Conservation (phyloP, 2,113 vertebrate genomes). For the Synchiropus splendidus region DNA sequence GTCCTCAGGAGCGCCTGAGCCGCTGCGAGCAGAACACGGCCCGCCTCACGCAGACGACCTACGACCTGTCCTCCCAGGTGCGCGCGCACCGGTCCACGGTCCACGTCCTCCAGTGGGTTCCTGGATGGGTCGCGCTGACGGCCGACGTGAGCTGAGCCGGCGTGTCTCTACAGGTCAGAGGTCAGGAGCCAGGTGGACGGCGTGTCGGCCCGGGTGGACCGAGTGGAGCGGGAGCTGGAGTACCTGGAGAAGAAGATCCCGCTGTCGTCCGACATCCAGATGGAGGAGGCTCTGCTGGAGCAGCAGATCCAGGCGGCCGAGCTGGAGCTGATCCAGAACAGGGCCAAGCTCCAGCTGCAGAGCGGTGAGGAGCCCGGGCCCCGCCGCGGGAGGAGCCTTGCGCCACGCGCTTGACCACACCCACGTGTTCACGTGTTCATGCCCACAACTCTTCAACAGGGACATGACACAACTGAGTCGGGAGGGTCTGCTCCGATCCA, state of each 20-base stretch:
- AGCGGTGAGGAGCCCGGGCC: slow-evolving; percentile 62
- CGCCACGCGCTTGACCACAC: no score
- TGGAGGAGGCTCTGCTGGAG: slow-evolving; percentile 73
- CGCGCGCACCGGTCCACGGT: slow-evolving; percentile 57
- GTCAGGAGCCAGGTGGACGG: slow-evolving; percentile 67
- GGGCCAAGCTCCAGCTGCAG: slow-evolving; percentile 63
- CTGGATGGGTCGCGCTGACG: no score
- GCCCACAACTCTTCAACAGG: no score
- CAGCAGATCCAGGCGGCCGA: slow-evolving; percentile 74
- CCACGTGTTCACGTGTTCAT: no score
- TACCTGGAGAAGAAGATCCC: slow-evolving; percentile 76
- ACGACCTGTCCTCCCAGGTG: slow-evolving; percentile 70
- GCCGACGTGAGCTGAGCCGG: no score
- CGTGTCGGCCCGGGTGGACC: slow-evolving; percentile 70
- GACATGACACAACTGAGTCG: no score
- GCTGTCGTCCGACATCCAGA: slow-evolving; percentile 64
- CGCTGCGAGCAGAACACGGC: slow-evolving; percentile 74
- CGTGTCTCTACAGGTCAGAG: slow-evolving; percentile 57
- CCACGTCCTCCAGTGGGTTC: slow-evolving; percentile 25
- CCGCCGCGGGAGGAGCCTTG: no score
- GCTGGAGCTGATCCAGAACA: slow-evolving; percentile 66
- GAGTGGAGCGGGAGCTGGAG: slow-evolving; percentile 82
- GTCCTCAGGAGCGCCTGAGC: slow-evolving; percentile 72
- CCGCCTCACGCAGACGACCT: slow-evolving; percentile 72
- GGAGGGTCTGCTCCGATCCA: no score